Base-by-base conservation (phyloP, 1,140 invertebrate genomes). In the Drosophila athabasca region DNA sequence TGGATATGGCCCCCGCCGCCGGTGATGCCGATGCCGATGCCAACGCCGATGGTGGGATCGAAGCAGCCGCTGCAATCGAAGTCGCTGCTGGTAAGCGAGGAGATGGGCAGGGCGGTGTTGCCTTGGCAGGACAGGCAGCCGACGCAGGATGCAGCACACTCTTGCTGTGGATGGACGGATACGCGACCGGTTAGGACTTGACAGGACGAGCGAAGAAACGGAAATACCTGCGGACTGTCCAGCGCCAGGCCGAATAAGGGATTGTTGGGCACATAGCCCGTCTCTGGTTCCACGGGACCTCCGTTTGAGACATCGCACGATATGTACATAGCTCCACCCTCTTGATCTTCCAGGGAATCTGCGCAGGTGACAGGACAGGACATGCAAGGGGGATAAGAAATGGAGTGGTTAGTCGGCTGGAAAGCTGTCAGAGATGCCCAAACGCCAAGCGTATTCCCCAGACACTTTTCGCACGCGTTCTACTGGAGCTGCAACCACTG, bases 321-420 rank as follows among this genome's bases (percentile, higher is more conserved):
- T 90, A 92, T 92, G 88, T 92, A 92, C 91, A 92, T 92, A 90
- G 91, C 91, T 92, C 91, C 91, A 92, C 91, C 91, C 90, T 91
- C 91, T 90, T 92, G 89, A 82, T 92, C 88, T 91, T 91, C 90
- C 90, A 91, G 88, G 77, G 90, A 91, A 92, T 91, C 91, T 92
- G 79, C 90, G 79, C 80, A 84, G 68, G 75, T 69, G 65, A 48
- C 17, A 55, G 35, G 65, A 48, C 17, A 55, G 35, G 35, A 19
- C 13, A 69, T 55, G 49, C 44, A 58, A 53, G 46, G 41, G 46
- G 19, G 19, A 58, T 41, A 72, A 41, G 15, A 60, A 54, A 67
- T 26, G 4, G 39, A 48, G 4, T 15, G n/a, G 53, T 46, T 49
- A 48, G 13, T 3, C 29, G 50, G 52, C 54, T 61, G 72, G 59